These are phyloP conservation scores for Gallinago media DNA, from an alignment of 2,113 vertebrate species.

Conservation along the genomic window DNA sequence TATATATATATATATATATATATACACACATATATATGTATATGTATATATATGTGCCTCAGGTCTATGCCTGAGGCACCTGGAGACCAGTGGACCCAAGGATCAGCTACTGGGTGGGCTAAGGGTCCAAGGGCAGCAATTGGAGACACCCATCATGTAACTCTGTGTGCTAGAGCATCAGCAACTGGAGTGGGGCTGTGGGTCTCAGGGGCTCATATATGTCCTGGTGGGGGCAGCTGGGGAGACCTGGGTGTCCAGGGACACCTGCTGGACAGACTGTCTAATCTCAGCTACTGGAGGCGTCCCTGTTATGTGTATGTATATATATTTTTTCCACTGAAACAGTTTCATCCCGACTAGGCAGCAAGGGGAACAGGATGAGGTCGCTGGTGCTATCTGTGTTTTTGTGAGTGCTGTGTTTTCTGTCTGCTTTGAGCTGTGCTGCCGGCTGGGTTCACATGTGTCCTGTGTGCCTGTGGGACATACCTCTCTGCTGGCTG, in stretches of 20 bases:
- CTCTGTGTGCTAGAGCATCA: neutral
- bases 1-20: no score
- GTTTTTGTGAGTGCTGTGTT: neutral
- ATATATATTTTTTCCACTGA: neutral
- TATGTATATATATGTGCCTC: no score
- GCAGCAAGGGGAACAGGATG: neutral
- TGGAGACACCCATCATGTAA: neutral
- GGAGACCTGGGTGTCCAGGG: neutral
- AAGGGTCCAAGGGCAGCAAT: neutral
- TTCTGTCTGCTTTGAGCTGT: neutral
- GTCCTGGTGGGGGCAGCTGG: neutral
- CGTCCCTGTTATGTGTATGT: neutral
- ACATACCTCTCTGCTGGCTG: neutral
- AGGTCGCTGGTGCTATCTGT: neutral
- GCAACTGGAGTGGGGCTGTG: neutral
- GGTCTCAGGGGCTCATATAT: neutral
- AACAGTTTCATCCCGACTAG: neutral
- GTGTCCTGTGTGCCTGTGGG: neutral
- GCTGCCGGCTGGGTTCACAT: rapidly evolving
- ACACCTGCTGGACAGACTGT: neutral
- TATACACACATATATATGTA: no score
- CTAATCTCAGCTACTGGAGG: neutral
- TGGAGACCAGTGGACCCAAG: neutral
- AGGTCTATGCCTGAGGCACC: neutral
- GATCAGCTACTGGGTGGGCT: neutral